A percentile compares a stretch with the other conserved stretches of the same genome.
Evolutionary conservation across 37 sponge, comb jelly and placozoan species (phyloP).

Genomic region (Sycon ciliatum): DNA sequence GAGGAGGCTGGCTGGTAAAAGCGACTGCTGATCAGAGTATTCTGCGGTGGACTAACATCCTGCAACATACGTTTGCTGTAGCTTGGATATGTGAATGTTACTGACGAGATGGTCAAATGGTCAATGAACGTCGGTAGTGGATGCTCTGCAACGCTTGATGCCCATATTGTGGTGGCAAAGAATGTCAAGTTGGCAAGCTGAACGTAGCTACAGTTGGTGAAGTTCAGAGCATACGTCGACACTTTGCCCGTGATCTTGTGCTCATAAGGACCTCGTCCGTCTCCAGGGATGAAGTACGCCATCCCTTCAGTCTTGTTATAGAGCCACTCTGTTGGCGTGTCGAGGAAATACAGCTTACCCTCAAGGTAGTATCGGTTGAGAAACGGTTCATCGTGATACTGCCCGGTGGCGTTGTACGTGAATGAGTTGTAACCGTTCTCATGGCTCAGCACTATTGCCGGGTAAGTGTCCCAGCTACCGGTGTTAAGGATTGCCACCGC

Average conservation of each 20-base stretch:
- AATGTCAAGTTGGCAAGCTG: slow-evolving; percentile 21
- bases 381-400: not conserved
- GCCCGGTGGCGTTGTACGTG: slow-evolving; percentile 23
- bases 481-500: slow-evolving; percentile 42
- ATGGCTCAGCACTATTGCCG: slow-evolving; percentile 18
- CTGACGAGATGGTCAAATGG: slow-evolving; percentile 9
- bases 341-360: slow-evolving; percentile 46
- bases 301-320: slow-evolving; percentile 24
- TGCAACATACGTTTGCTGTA: slow-evolving; percentile 25
- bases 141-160: not conserved
- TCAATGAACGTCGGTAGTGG: no score
- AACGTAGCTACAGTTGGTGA: slow-evolving; percentile 14
- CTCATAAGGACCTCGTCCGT: slow-evolving; percentile 10
- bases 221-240: slow-evolving; percentile 21
- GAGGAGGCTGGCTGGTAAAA: no score
- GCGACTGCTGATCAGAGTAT: no score
- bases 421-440: slow-evolving; percentile 16
- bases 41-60: no score
- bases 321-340: slow-evolving; percentile 61
- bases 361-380: slow-evolving; percentile 35
- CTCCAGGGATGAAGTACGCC: slow-evolving; percentile 42
- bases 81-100: no score
- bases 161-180: slow-evolving; percentile 31
- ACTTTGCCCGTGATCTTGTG: slow-evolving; percentile 24
- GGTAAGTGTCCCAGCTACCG: slow-evolving; percentile 35